A percentile compares a stretch with the other conserved stretches of the same genome.
phyloP scores from a whole-genome alignment of 1,140 invertebrate genomes.

The Eufriesea mexicana region DNA sequence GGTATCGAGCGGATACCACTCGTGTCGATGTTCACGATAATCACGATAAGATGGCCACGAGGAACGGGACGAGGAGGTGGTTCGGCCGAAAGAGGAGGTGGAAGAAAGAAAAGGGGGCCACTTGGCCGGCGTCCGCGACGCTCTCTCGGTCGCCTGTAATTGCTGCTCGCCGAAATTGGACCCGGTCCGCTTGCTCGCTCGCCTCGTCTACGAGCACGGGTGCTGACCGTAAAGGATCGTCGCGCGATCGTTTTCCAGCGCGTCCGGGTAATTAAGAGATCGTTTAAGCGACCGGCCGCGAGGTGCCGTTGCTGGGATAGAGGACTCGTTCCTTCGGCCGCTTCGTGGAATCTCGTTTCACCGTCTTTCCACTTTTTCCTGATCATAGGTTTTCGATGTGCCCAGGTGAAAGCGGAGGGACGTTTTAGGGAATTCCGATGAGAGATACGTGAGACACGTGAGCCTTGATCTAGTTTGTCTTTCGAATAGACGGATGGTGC shows the following conservation, averaged over 20 bases:
- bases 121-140: not conserved
- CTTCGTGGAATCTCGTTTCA: not conserved
- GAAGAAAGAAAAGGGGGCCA: slow-evolving; percentile 2
- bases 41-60: slow-evolving; percentile 54
- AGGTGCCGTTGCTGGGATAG: not conserved
- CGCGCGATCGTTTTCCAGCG: slow-evolving; percentile 3
- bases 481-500: not conserved
- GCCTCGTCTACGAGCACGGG: slow-evolving; percentile 38
- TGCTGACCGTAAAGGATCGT: not conserved
- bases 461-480: not conserved
- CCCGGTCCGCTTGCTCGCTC: slow-evolving; percentile 13
- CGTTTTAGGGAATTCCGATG: not conserved
- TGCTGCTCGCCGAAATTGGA: slow-evolving; percentile 56
- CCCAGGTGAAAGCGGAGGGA: slow-evolving; percentile 5
- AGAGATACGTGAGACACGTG: too few species aligned
- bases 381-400: not conserved
- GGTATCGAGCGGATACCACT: slow-evolving; percentile 8
- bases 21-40: slow-evolving; percentile 53
- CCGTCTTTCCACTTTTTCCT: not conserved
- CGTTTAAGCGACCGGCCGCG: slow-evolving; percentile 29
- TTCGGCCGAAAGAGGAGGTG: not conserved
- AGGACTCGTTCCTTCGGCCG: not conserved
- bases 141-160: slow-evolving; percentile 51
- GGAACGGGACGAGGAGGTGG: too few species aligned
- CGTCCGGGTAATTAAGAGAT: slow-evolving; percentile 57